Evolutionary conservation across 2,888 invertebrate genomes (phyloP).

Genomic region (Drosophila paracracens): DNA sequence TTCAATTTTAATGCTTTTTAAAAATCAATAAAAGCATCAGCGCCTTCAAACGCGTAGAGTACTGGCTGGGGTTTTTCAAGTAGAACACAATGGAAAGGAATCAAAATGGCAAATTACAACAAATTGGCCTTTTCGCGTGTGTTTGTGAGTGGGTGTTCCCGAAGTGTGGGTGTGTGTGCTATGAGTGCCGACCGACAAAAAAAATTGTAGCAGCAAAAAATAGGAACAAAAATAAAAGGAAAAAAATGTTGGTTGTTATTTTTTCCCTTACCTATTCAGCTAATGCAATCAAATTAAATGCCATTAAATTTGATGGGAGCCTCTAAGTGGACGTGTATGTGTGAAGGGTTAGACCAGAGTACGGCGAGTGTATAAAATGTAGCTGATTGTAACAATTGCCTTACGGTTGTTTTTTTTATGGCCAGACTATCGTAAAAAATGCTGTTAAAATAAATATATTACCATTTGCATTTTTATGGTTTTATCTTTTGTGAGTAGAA

Average conservation of each 20-base stretch:
- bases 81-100: slow-evolving; percentile 22
- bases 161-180: neutral
- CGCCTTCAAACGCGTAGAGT: neutral
- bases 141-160: slow-evolving; percentile 5
- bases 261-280: slow-evolving; percentile 50
- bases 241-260: slow-evolving; percentile 34
- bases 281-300: slow-evolving; percentile 76
- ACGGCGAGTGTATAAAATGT: slow-evolving; percentile 18
- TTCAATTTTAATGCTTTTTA: slow-evolving; percentile 8
- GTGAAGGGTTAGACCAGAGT: slow-evolving; percentile 48
- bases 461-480: slow-evolving; percentile 69
- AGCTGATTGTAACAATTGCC: slow-evolving; percentile 40
- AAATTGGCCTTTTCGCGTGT: slow-evolving; percentile 48
- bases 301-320: slow-evolving; percentile 70
- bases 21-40: slow-evolving; percentile 1
- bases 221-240: slow-evolving; percentile 6
- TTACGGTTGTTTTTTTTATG: slow-evolving; percentile 52
- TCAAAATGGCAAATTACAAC: slow-evolving; percentile 39
- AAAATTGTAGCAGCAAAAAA: slow-evolving; percentile 26
- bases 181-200: slow-evolving; percentile 32
- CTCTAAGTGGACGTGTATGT: slow-evolving; percentile 1
- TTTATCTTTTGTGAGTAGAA: slow-evolving; percentile 52
- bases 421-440: slow-evolving; percentile 64
- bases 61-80: neutral
- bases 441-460: slow-evolving; percentile 56